Conservation (phyloP, 2,888 invertebrate genomes). For the Synanthedon tipuliformis region DNA sequence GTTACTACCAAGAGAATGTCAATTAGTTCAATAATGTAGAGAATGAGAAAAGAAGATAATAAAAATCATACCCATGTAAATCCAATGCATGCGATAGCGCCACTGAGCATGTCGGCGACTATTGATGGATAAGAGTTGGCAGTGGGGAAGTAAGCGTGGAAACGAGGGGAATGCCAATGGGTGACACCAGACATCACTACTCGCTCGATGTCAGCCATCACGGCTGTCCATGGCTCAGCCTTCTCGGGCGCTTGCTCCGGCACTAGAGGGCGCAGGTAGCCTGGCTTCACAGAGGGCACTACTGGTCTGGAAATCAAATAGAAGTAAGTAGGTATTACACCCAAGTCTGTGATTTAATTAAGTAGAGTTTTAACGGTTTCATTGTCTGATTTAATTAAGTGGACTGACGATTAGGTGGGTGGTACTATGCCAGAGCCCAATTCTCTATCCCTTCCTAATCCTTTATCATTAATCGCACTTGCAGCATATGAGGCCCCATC, state of each 20-base stretch:
- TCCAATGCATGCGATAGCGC: constrained; percentile 95
- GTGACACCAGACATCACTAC: constrained; percentile 99
- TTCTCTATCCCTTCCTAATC: no score
- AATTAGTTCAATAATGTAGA: neutral
- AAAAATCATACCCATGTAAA: constrained; percentile 87
- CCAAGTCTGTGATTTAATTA: no score
- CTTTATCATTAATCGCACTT: no score
- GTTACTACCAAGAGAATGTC: neutral
- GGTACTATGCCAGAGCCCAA: no score
- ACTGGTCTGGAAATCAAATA: constrained; percentile 74
- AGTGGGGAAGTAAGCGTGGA: constrained; percentile 95
- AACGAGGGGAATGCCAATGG: constrained; percentile 96
- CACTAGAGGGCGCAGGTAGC: constrained; percentile 88
- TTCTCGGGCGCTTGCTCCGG: constrained; percentile 86
- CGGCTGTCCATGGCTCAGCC: constrained; percentile 90
- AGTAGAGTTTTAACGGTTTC: no score
- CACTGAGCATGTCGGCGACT: constrained; percentile 94
- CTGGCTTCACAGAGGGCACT: constrained; percentile 91
- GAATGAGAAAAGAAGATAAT: neutral
- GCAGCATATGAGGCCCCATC: no score
- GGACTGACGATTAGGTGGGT: no score
- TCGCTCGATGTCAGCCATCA: constrained; percentile 92
- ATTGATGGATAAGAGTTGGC: constrained; percentile 94
- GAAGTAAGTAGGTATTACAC: no score
- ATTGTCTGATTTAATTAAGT: no score